Evolutionary conservation across 1,140 invertebrate genomes (phyloP).

Genomic region (Drosophila ohnishii): DNA sequence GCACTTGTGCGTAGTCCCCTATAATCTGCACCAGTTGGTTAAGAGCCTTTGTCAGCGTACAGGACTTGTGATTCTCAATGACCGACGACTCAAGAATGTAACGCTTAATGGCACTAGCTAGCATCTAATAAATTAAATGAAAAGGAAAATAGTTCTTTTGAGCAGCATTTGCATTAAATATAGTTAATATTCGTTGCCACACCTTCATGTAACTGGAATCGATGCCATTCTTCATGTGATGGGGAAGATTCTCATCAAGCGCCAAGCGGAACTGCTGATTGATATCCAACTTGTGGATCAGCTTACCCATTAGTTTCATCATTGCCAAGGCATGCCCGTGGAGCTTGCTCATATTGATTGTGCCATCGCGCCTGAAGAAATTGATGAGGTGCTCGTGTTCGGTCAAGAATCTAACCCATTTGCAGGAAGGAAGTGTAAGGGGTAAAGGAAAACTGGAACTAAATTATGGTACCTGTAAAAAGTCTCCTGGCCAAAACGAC

Average conservation of each 20-base stretch:
- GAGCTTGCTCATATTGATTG: constrained; percentile 24
- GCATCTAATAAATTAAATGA: constrained; percentile 7
- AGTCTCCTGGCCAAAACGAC: constrained; percentile 43
- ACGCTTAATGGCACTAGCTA: constrained; percentile 23
- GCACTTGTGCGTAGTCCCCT: constrained; percentile 27
- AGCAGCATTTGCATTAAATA: neutral
- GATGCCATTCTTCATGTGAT: constrained; percentile 38
- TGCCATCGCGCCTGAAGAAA: constrained; percentile 18
- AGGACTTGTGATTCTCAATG: constrained; percentile 28
- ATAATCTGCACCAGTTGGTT: constrained; percentile 19
- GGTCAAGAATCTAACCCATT: constrained; percentile 26
- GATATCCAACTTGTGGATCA: constrained; percentile 22
- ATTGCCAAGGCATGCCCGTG: constrained; percentile 34
- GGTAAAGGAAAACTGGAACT: neutral
- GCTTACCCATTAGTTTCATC: constrained; percentile 35
- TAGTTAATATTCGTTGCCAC: neutral
- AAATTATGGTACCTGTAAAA: constrained; percentile 26
- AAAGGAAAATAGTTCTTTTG: no score
- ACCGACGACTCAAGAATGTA: constrained; percentile 32
- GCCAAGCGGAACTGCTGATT: constrained; percentile 38
- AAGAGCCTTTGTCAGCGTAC: constrained; percentile 19
- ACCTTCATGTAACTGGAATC: constrained; percentile 26
- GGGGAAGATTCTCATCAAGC: constrained; percentile 34
- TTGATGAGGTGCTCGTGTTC: constrained; percentile 27
- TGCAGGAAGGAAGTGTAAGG: neutral